Conservation (phyloP, 2,797 vertebrate species). For the Oryzias dopingdopingensis region DNA sequence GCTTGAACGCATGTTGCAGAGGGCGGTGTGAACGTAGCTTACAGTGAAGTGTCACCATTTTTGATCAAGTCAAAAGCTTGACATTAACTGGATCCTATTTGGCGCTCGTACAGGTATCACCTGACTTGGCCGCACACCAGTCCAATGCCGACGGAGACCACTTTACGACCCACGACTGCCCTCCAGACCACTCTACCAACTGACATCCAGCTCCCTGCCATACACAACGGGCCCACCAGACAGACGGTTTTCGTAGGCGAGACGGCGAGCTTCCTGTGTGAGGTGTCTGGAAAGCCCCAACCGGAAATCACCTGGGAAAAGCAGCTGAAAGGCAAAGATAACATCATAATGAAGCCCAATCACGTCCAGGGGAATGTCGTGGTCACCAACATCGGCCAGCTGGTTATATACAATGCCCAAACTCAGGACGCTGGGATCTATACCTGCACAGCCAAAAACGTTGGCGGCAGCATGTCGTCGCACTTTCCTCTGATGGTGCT, state of each 20-base stretch:
- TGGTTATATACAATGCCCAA: constrained; percentile 96
- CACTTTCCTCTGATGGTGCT: constrained; percentile 90
- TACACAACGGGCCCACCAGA: constrained; percentile 82
- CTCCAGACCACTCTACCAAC: constrained; percentile 84
- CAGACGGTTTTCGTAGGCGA: constrained; percentile 88
- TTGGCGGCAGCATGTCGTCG: constrained; percentile 81
- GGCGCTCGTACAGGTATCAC: constrained; percentile 84
- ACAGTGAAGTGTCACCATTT: no score
- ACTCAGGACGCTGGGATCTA: constrained; percentile 90
- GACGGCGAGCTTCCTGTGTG: constrained; percentile 95
- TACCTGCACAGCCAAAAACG: constrained; percentile 89
- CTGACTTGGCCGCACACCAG: constrained; percentile 94
- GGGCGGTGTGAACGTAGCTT: no score
- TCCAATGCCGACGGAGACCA: constrained; percentile 87
- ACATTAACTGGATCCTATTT: constrained; percentile 10
- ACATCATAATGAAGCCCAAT: constrained; percentile 89
- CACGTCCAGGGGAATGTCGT: constrained; percentile 90
- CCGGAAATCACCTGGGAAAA: constrained; percentile 96
- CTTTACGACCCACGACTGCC: constrained; percentile 84
- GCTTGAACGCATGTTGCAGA: no score
- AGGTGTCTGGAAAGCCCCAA: constrained; percentile 88
- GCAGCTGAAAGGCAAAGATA: constrained; percentile 87
- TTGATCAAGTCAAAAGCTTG: not conserved
- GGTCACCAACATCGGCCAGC: constrained; percentile 95
- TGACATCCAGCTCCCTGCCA: constrained; percentile 77